Percentiles rank a stretch among this genome's conserved stretches.
These are phyloP conservation scores for Troides aeacus DNA, from an alignment of 2,888 invertebrate genomes.

Conservation along the genomic window DNA sequence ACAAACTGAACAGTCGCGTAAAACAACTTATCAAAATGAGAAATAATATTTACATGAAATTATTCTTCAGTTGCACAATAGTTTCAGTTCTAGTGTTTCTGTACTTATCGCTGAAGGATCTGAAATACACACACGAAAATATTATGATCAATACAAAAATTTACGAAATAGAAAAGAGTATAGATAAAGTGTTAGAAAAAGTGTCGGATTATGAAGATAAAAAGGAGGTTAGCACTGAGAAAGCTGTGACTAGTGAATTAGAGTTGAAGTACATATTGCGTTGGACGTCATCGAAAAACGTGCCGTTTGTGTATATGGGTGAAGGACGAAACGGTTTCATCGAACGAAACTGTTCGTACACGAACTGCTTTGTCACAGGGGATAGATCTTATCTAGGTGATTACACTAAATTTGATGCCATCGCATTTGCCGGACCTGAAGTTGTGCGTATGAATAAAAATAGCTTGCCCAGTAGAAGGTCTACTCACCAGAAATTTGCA, in stretches of 20 bases:
- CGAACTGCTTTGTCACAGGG: slow-evolving; percentile 55
- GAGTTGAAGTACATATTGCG: slow-evolving; percentile 50
- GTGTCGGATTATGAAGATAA: slow-evolving; percentile 13
- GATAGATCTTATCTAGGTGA: slow-evolving; percentile 42
- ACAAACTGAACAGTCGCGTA: slow-evolving; percentile 11
- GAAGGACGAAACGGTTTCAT: slow-evolving; percentile 46
- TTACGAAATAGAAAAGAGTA: slow-evolving; percentile 19
- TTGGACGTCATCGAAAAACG: slow-evolving; percentile 48
- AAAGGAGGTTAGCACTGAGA: slow-evolving; percentile 1
- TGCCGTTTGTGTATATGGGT: slow-evolving; percentile 52
- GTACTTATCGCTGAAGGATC: slow-evolving; percentile 32
- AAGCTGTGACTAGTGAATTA: slow-evolving; percentile 11
- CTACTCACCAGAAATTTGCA: slow-evolving; percentile 50
- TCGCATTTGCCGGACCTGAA: slow-evolving; percentile 53
- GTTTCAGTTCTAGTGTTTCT: slow-evolving; percentile 31
- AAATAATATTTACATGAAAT: slow-evolving; percentile 29
- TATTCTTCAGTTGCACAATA: slow-evolving; percentile 30
- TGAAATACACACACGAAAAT: slow-evolving; percentile 22
- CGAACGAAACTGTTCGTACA: slow-evolving; percentile 46
- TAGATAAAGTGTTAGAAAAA: slow-evolving; percentile 23
- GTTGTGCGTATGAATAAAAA: slow-evolving; percentile 31
- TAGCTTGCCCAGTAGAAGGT: slow-evolving; percentile 43
- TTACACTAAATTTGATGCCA: slow-evolving; percentile 48
- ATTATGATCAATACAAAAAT: slow-evolving; percentile 27
- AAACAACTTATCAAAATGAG: slow-evolving; percentile 27